phyloP scores from a whole-genome alignment of 37 sponge, comb jelly and placozoan species.

The Mnemiopsis leidyi region DNA sequence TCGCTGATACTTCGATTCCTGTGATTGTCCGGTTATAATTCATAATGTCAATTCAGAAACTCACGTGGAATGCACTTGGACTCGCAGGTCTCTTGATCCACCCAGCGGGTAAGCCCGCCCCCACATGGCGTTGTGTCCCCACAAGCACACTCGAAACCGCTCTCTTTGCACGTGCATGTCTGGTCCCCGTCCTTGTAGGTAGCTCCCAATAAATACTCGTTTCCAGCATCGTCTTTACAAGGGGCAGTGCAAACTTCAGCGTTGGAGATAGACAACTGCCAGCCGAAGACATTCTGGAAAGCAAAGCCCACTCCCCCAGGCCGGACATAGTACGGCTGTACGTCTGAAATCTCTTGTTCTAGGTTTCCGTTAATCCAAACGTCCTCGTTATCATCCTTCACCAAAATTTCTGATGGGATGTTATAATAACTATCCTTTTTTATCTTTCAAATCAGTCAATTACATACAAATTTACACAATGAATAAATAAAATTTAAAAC shows the following conservation, averaged over 20 bases:
- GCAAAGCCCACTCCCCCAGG: neutral
- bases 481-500: too few relatives aligned
- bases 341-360: neutral
- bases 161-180: constrained; percentile 20
- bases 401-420: neutral
- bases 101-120: neutral
- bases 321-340: neutral
- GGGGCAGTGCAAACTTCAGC: neutral
- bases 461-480: too few relatives aligned
- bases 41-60: too few relatives aligned
- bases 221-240: too few relatives aligned
- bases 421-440: too few relatives aligned
- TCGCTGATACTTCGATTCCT: too few relatives aligned
- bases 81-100: neutral
- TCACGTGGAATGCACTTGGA: neutral
- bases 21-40: too few relatives aligned
- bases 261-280: neutral
- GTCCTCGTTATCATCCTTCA: neutral
- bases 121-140: neutral
- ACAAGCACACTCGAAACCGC: neutral
- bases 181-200: neutral
- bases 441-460: too few relatives aligned
- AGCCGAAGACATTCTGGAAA: neutral
- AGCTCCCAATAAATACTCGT: too few relatives aligned
- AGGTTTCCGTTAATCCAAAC: neutral